A percentile compares a stretch with the other conserved stretches of the same genome.
phyloP scores from a whole-genome alignment of 1,140 invertebrate species.

The Caenorhabditis briggsae region DNA sequence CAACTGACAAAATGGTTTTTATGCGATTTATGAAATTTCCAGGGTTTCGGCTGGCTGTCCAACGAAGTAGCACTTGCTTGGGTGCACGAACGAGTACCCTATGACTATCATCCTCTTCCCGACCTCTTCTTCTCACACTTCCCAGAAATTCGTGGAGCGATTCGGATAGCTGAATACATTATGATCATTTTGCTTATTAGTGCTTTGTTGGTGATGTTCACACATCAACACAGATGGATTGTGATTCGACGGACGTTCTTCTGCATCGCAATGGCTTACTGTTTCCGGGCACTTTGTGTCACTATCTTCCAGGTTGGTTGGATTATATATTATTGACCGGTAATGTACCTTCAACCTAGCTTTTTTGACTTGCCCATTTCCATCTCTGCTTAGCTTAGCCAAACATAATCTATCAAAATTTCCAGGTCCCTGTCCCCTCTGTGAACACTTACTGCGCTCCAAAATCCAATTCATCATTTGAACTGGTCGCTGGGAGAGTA shows the following conservation, averaged over 20 bases:
- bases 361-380: too few relatives aligned
- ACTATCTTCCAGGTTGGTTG: constrained; percentile 61
- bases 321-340: too few relatives aligned
- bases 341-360: too few relatives aligned
- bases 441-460: constrained; percentile 67
- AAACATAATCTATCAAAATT: neutral
- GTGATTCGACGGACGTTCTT: constrained; percentile 66
- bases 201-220: constrained; percentile 62
- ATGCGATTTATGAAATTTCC: constrained; percentile 4
- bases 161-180: constrained; percentile 65
- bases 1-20: too few relatives aligned
- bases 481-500: constrained; percentile 59
- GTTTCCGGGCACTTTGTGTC: constrained; percentile 65
- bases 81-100: constrained; percentile 67
- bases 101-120: constrained; percentile 62
- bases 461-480: constrained; percentile 53
- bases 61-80: constrained; percentile 66
- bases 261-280: constrained; percentile 63
- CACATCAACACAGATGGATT: constrained; percentile 66
- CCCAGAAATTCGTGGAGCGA: constrained; percentile 65
- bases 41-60: constrained; percentile 66
- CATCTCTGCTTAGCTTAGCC: too few relatives aligned
- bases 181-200: constrained; percentile 65
- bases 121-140: constrained; percentile 67
- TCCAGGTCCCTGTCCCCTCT: constrained; percentile 67